A percentile compares a stretch with the other conserved stretches of the same genome.
These are phyloP conservation scores for Cryptophagus acutangulus DNA, from an alignment of 2,888 invertebrate genomes.

Conservation along the genomic window DNA sequence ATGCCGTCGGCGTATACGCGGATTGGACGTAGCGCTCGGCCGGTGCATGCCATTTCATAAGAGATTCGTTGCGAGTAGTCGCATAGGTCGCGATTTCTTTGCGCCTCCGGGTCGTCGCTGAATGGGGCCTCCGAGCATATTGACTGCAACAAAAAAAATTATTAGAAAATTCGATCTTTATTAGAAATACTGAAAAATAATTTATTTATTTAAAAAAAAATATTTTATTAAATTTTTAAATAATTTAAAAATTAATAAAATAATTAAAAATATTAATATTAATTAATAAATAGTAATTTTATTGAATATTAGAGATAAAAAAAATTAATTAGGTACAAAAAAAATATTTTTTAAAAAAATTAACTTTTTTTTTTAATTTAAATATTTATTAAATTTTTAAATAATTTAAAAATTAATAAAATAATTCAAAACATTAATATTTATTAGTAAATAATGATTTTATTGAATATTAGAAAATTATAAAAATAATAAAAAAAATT, in stretches of 20 bases:
- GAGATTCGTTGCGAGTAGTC: slow-evolving; percentile 83
- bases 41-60: slow-evolving; percentile 77
- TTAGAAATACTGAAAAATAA: neutral
- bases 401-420: neutral
- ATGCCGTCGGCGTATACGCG: slow-evolving; percentile 99
- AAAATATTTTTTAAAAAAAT: neutral
- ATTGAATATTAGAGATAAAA: neutral
- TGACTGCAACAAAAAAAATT: slow-evolving; percentile 52
- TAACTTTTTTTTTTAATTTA: no score
- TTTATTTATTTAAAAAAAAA: no score
- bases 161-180: slow-evolving; percentile 1
- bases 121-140: slow-evolving; percentile 81
- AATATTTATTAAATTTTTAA: slow-evolving; percentile 1
- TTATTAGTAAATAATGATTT: no score
- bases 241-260: neutral
- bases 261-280: slow-evolving; percentile 1
- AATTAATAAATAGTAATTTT: neutral
- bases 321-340: neutral
- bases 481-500: no score
- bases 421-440: no score
- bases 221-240: no score
- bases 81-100: slow-evolving; percentile 69
- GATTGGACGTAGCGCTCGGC: slow-evolving; percentile 75
- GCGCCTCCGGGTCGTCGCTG: slow-evolving; percentile 80
- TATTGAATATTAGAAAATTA: no score